phyloP scores from a whole-genome alignment of 1,140 invertebrate species.

The Nephila pilipes region DNA sequence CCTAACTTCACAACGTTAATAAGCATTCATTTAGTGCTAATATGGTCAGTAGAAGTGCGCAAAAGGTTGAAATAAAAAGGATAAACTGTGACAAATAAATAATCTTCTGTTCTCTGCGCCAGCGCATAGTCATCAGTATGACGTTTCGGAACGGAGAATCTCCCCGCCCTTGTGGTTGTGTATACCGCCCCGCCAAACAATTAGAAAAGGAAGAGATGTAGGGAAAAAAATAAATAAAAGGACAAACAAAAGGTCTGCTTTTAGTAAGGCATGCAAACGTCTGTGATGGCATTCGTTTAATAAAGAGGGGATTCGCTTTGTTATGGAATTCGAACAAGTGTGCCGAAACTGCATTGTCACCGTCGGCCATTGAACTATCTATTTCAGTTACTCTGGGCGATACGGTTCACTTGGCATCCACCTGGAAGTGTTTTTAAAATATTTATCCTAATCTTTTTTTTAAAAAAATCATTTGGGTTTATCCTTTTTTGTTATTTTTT shows the following conservation, averaged over 20 bases:
- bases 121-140: not conserved
- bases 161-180: not conserved
- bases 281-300: not conserved
- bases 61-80: not conserved
- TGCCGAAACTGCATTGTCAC: conserved; percentile 50
- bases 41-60: no score
- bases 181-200: conserved; percentile 1
- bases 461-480: not conserved
- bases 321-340: conserved; percentile 28
- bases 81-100: not conserved
- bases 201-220: not conserved
- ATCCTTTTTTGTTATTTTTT: not conserved
- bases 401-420: conserved; percentile 50
- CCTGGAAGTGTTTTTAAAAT: conserved; percentile 54
- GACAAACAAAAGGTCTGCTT: conserved; percentile 43
- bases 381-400: conserved; percentile 64
- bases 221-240: not conserved
- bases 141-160: not conserved
- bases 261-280: conserved; percentile 16
- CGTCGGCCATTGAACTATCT: conserved; percentile 65
- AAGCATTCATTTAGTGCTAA: no score
- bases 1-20: no score
- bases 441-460: conserved; percentile 2
- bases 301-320: conserved; percentile 42
- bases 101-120: not conserved